These are phyloP conservation scores for Zele albiditarsus DNA, from an alignment of 2,888 invertebrate genomes.

Conservation along the genomic window DNA sequence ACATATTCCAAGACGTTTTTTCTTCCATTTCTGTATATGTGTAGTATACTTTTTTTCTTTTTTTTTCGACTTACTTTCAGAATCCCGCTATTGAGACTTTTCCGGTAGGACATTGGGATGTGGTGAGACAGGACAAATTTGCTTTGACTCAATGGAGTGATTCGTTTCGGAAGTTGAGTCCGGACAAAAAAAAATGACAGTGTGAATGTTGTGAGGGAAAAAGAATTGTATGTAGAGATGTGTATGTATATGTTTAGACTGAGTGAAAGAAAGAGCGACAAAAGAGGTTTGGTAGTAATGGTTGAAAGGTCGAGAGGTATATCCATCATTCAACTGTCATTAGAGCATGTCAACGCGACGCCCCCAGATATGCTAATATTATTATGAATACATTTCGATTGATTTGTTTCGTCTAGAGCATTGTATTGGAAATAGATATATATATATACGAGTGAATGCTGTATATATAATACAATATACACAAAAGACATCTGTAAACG, in stretches of 20 bases:
- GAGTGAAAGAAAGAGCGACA: not conserved
- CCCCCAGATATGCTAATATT: not conserved
- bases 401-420: not conserved
- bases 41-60: not conserved
- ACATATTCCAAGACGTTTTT: not conserved
- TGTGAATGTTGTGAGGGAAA: constrained; percentile 8
- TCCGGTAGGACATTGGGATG: constrained; percentile 5
- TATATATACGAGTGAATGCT: not conserved
- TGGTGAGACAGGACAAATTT: constrained; percentile 31
- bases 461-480: too few species aligned
- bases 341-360: constrained; percentile 15
- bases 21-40: not conserved
- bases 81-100: not conserved
- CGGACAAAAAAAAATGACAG: constrained; percentile 30
- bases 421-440: not conserved
- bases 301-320: constrained; percentile 9
- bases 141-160: constrained; percentile 35
- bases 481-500: too few species aligned
- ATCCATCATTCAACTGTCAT: constrained; percentile 33
- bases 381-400: not conserved
- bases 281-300: not conserved
- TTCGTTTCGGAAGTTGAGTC: constrained; percentile 42
- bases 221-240: not conserved
- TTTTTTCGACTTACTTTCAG: constrained; percentile 29
- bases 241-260: not conserved